Evolutionary conservation across 2,113 vertebrate species (phyloP), one percentile per base, ranked within the genome.

Genomic region (Cyphomyrus plagiostoma): DNA sequence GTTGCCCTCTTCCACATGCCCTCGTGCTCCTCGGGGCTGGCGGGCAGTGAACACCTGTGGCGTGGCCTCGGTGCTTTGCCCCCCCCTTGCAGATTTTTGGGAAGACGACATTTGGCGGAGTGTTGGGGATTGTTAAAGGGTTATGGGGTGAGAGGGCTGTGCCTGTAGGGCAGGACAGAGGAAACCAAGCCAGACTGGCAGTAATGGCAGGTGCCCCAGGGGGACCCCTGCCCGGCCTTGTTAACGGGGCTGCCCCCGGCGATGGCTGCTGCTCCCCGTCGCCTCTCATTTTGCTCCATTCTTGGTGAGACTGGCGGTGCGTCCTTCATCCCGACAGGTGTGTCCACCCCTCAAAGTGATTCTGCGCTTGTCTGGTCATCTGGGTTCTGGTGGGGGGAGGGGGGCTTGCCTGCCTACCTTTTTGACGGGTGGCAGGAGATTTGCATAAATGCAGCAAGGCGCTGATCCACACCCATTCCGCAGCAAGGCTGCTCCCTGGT

Each of bases 171-270:
- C 66, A 30, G 66, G 30, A 77, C 8, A 77, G 70, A 77, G 70
- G 70, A 15, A 82, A 80, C 88, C 80, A 89, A 42, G 70, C 30
- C 70, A 77, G 70, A 77, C 70, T 77, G 70, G 30, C 13, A 35
- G 26, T 39, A 39, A 39, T 6, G 26, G 30, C 70, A 74, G 30
- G 70, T 74, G 70, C 26, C 30, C 66, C 10, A n/a, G 66, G 26
- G 30, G 42, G 42, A 39, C 30, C n/a, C 30, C 70, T 1, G 30
- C 19, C 30, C 5, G 30, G 30, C 1, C 30, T 77, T 1, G 30
- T 77, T 77, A 35, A 30, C 15, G 5, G 70, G 30, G 70, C 30
- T 13, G 5, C 26, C 70, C 30, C 70, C 35, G 70, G 30, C 13
- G 70, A 35, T 35, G 35, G 35, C 35, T 66, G 58, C 58, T 66